Conservation (phyloP, 1,140 invertebrate species). For the Rhagoletis zephyria region DNA sequence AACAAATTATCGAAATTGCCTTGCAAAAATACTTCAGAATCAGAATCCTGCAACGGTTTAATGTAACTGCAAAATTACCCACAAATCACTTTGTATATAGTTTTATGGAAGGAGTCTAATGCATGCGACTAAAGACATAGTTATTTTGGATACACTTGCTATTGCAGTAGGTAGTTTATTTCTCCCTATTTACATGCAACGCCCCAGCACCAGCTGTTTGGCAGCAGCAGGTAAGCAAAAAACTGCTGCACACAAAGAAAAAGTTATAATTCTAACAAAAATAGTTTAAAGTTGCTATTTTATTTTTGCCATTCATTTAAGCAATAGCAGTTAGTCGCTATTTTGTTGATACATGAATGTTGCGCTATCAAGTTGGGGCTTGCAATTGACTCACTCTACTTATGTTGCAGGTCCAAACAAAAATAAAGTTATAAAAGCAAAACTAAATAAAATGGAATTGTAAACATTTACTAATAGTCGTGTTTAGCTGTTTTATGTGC, state of each 20-base stretch:
- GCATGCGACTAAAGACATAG: too few relatives aligned
- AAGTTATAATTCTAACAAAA: background rate
- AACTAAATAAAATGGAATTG: background rate
- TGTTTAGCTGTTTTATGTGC: slow-evolving; percentile 5
- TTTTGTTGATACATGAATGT: background rate
- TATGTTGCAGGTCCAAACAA: slow-evolving; percentile 17
- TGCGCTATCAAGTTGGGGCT: background rate
- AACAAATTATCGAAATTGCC: too few relatives aligned
- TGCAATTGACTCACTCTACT: background rate
- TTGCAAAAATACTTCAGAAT: too few relatives aligned
- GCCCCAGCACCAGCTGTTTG: slow-evolving; percentile 24
- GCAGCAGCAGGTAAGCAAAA: slow-evolving; percentile 5
- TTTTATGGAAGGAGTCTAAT: too few relatives aligned
- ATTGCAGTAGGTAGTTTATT: too few relatives aligned
- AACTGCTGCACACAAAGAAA: background rate
- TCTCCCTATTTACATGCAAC: background rate
- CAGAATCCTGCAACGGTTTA: too few relatives aligned
- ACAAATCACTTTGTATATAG: too few relatives aligned
- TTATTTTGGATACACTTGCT: too few relatives aligned
- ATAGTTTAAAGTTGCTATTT: too few relatives aligned
- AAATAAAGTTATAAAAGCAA: background rate
- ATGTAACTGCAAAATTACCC: too few relatives aligned
- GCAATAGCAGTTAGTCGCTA: background rate
- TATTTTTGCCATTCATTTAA: too few relatives aligned
- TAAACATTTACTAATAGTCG: slow-evolving; percentile 48